Evolutionary conservation across 1,140 invertebrate genomes (phyloP), one percentile per base, ranked within the genome.

Genomic region (Venturia canescens): DNA sequence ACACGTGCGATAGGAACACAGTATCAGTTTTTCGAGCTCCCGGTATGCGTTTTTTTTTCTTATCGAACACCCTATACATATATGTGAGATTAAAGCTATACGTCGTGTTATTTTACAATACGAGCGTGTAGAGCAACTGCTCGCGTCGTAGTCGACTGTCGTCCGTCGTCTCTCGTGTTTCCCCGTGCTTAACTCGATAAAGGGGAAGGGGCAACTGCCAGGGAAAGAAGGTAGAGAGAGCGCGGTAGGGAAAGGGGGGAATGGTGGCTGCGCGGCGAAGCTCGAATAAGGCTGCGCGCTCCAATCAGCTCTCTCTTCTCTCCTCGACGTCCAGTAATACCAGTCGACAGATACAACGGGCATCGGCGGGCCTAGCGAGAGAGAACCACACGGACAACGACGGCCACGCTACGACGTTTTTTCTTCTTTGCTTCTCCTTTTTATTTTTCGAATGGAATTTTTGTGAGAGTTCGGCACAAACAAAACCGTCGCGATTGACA

Each of bases 311-410:
- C 71, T 27, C 63, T 83, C 86, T 82, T 90, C 82, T 89, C 86
- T 87, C 79, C 79, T 81, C 81, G 79, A 78, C 78, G 80, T 84
- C 86, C 89, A 90, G 88, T 90, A 87, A 88, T 86, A 86, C 84
- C 84, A 84, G 83, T 86, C 86, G 88, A 89, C 84, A 88, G 87
- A 90, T 87, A 85, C 84, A 66, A 74, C 71, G 71, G 71, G 84
- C 84, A 84, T 82, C 78, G 84, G 79, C 80, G 82, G 84, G 60
- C 83, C 79, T 79, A 66, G 77, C 75, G 44, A 74, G 26, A 80
- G 69, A 60, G 31, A 74, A 57, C n/a, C 48, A 60, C 66, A 15
- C 70, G 53, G 76, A 82, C 72, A 53, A 57, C 53, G 5, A 57
- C 53, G n/a, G 6, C 38, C 38, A 44, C 38, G 13, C 38, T 44